phyloP scores from a whole-genome alignment of 2,113 vertebrate genomes.

The Takifugu bimaculatus region DNA sequence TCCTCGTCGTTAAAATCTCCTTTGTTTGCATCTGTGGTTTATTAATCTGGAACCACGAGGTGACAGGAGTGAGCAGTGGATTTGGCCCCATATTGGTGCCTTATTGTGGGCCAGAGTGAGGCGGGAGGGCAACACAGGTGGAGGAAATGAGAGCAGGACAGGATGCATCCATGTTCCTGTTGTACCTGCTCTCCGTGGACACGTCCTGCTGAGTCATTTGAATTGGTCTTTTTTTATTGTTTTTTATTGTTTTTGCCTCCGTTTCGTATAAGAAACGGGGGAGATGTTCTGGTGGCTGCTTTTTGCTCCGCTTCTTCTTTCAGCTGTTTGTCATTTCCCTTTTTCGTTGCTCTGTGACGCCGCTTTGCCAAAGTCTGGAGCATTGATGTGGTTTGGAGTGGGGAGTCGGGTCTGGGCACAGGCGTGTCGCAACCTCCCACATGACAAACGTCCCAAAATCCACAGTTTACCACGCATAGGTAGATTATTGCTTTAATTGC shows the following conservation, averaged over 20 bases:
- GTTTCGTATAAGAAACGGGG: background rate
- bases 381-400: conserved; percentile 51
- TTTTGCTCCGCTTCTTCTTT: conserved; percentile 30
- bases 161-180: background rate
- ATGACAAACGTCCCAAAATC: background rate
- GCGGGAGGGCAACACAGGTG: too few species aligned
- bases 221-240: background rate
- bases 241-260: background rate
- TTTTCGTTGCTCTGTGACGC: conserved; percentile 40
- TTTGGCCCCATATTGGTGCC: background rate
- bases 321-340: conserved; percentile 60
- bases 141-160: background rate
- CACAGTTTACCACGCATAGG: too few species aligned
- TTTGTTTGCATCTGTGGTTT: background rate
- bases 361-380: conserved; percentile 23
- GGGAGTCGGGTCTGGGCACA: conserved; percentile 1
- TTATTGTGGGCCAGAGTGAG: background rate
- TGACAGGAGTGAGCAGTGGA: background rate
- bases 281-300: background rate
- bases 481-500: background rate
- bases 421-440: background rate
- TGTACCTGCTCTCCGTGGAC: too few species aligned
- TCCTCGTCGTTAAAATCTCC: background rate
- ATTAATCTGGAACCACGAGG: background rate
- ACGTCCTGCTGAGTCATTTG: background rate